These are phyloP conservation scores for Cordilura impudica DNA, from an alignment of 2,888 invertebrate species.

Conservation along the genomic window DNA sequence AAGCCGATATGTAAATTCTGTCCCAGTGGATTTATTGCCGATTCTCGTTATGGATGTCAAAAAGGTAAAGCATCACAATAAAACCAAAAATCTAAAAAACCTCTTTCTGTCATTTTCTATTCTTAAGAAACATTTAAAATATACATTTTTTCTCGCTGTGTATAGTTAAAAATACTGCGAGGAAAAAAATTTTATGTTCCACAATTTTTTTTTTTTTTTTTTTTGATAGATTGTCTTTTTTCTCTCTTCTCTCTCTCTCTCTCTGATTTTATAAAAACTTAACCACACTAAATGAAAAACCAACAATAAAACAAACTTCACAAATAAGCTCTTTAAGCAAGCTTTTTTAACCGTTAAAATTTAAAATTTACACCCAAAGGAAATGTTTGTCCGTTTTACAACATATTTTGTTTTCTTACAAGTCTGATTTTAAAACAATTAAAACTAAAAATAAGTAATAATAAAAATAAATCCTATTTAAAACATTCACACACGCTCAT, in stretches of 20 bases:
- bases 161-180: conserved; percentile 48
- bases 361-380: conserved; percentile 29
- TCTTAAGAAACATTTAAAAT: conserved; percentile 56
- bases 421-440: conserved; percentile 53
- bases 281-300: conserved; percentile 20
- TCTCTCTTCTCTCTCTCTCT: conserved; percentile 63
- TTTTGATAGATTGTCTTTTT: conserved; percentile 3
- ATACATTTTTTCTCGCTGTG: conserved; percentile 50
- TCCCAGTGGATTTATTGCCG: conserved; percentile 94
- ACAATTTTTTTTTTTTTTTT: conserved; percentile 34
- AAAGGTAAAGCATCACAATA: conserved; percentile 87
- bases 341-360: conserved; percentile 46
- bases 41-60: conserved; percentile 95
- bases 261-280: conserved; percentile 28
- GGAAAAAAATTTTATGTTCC: conserved; percentile 18
- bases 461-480: conserved; percentile 64
- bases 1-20: conserved; percentile 97
- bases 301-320: conserved; percentile 30
- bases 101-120: conserved; percentile 68
- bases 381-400: conserved; percentile 28
- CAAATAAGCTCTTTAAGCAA: conserved; percentile 28
- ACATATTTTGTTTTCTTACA: conserved; percentile 21
- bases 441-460: conserved; percentile 60
- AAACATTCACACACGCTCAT: conserved; percentile 79
- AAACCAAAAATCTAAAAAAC: conserved; percentile 51